These are phyloP conservation scores for Pachycephus smyrnensis DNA, from an alignment of 2,888 invertebrate genomes.

Conservation along the genomic window DNA sequence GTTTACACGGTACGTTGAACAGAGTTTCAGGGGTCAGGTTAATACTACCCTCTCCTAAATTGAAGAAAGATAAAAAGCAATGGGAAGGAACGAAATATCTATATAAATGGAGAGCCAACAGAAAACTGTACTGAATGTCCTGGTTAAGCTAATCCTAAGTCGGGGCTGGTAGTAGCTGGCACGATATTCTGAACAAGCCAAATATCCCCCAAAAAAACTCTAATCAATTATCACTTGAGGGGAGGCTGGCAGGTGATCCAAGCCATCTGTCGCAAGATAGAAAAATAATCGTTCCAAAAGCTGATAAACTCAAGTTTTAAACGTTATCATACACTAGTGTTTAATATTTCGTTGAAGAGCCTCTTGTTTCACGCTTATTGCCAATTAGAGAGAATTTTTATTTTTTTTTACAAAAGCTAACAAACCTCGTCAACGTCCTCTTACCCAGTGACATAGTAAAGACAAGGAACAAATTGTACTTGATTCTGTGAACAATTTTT, in stretches of 20 bases:
- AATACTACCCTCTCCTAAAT: too few species aligned
- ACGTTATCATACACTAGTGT: conserved; percentile 17
- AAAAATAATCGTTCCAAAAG: conserved; percentile 24
- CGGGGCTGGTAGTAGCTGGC: background rate
- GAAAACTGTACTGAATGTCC: too few species aligned
- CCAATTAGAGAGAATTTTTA: conserved; percentile 2
- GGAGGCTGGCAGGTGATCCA: conserved; percentile 18
- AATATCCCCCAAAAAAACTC: conserved; percentile 7
- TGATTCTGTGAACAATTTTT: background rate
- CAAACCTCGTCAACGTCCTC: too few species aligned
- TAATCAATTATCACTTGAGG: conserved; percentile 21
- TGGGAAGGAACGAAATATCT: too few species aligned
- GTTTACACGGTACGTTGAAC: conserved; percentile 17
- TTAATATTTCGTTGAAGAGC: background rate
- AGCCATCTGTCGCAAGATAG: conserved; percentile 25
- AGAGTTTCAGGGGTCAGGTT: conserved; percentile 12
- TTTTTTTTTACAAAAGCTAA: too few species aligned
- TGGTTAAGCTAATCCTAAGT: too few species aligned
- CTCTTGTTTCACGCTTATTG: conserved; percentile 1
- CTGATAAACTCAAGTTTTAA: conserved; percentile 25
- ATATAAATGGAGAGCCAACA: too few species aligned
- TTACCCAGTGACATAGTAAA: background rate
- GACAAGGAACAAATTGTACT: background rate
- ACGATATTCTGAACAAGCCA: conserved; percentile 5
- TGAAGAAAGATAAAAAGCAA: too few species aligned